These are phyloP conservation scores for Omphaloscelis lunosa DNA, from an alignment of 2,888 invertebrate genomes.

Conservation along the genomic window DNA sequence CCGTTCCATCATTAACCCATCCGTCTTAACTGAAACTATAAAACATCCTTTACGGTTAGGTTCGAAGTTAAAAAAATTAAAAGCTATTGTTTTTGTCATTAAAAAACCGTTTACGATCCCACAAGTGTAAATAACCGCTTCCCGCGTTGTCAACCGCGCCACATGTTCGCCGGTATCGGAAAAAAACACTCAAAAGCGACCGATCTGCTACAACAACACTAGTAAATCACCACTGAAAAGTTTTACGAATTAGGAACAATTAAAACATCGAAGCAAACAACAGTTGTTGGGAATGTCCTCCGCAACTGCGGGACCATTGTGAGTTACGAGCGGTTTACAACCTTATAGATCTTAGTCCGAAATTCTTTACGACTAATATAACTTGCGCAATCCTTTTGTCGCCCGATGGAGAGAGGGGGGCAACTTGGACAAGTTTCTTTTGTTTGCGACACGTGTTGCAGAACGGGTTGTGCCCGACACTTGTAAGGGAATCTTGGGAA, in stretches of 20 bases:
- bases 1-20: constrained; percentile 66
- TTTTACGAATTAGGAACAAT: constrained; percentile 90
- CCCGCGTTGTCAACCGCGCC: constrained; percentile 70
- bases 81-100: constrained; percentile 75
- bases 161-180: constrained; percentile 74
- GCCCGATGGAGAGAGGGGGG: constrained; percentile 77
- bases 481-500: constrained; percentile 84
- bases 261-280: constrained; percentile 89
- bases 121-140: constrained; percentile 79
- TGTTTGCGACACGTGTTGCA: constrained; percentile 89
- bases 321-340: constrained; percentile 88
- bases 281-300: constrained; percentile 90
- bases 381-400: constrained; percentile 90
- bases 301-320: constrained; percentile 89
- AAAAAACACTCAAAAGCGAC: constrained; percentile 75
- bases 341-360: constrained; percentile 89
- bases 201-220: constrained; percentile 84
- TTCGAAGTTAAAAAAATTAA: constrained; percentile 46
- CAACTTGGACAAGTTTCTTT: constrained; percentile 86
- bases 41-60: constrained; percentile 56
- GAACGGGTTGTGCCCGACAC: constrained; percentile 89
- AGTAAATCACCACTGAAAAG: constrained; percentile 87
- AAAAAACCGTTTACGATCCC: constrained; percentile 77
- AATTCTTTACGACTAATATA: constrained; percentile 90
- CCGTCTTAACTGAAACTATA: constrained; percentile 59